A percentile compares a stretch with the other conserved stretches of the same genome.
phyloP scores from a whole-genome alignment of 53 echinoderm and acorn worm species.

The Paelopatides confundens region DNA sequence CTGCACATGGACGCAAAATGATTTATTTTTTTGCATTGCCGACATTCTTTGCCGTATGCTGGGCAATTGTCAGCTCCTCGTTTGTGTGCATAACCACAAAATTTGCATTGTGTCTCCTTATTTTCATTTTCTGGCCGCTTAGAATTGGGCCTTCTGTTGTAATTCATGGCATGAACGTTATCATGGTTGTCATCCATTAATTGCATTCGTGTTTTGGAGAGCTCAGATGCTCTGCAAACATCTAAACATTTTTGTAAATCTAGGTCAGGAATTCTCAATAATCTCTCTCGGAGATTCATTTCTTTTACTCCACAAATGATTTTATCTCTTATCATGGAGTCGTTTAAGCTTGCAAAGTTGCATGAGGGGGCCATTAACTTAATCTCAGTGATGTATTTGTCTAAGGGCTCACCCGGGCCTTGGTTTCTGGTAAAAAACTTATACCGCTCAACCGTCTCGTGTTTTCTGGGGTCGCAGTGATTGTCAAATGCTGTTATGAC shows the following conservation, averaged over 20 bases:
- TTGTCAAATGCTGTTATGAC: constrained; percentile 42
- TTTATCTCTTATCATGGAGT: constrained; percentile 56
- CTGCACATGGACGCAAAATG: constrained; percentile 32
- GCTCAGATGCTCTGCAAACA: constrained; percentile 48
- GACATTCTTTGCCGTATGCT: constrained; percentile 56
- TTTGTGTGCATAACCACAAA: constrained; percentile 61
- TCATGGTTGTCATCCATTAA: constrained; percentile 11
- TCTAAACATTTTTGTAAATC: constrained; percentile 19
- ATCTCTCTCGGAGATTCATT: constrained; percentile 30
- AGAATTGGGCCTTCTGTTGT: too few relatives aligned
- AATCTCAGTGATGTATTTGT: constrained; percentile 48
- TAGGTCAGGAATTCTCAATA: constrained; percentile 35
- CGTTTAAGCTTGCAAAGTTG: constrained; percentile 42
- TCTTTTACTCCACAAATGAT: constrained; percentile 54
- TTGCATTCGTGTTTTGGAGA: constrained; percentile 40
- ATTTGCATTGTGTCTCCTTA: constrained; percentile 8
- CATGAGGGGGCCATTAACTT: constrained; percentile 49
- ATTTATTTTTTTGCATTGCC: constrained; percentile 31
- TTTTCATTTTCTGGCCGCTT: not conserved
- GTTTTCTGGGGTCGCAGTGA: constrained; percentile 51
- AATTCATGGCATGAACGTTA: not conserved
- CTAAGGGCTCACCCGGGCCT: constrained; percentile 47
- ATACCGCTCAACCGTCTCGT: constrained; percentile 59
- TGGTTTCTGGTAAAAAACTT: constrained; percentile 62
- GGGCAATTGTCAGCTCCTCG: constrained; percentile 50